These are phyloP conservation scores for Myioborus melanocephalus DNA, from an alignment of 2,797 vertebrate genomes.

Conservation along the genomic window DNA sequence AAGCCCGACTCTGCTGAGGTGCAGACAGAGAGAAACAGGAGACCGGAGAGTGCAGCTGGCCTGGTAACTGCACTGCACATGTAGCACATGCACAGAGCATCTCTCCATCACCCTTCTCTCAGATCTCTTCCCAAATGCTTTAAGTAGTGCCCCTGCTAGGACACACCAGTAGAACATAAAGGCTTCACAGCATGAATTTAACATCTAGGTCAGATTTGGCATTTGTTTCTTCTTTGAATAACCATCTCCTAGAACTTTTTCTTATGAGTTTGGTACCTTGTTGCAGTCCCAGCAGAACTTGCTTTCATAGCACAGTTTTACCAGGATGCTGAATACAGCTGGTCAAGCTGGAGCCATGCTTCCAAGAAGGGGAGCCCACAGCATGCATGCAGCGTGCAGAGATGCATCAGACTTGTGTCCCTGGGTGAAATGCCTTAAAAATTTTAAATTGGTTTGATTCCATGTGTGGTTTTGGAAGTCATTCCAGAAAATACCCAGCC, in stretches of 20 bases:
- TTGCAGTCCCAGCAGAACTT: constrained; percentile 37
- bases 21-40: not conserved
- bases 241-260: not conserved
- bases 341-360: constrained; percentile 48
- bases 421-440: constrained; percentile 39
- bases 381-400: constrained; percentile 53
- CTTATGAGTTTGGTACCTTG: not conserved
- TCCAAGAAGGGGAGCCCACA: constrained; percentile 12
- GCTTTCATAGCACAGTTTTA: constrained; percentile 40
- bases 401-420: constrained; percentile 23
- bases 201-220: not conserved
- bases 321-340: constrained; percentile 5
- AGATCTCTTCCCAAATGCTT: not conserved
- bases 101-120: not conserved
- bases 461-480: not conserved
- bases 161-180: not conserved
- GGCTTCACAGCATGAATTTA: not conserved
- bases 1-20: not conserved
- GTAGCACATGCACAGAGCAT: not conserved
- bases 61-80: not conserved
- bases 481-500: not conserved
- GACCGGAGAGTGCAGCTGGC: not conserved
- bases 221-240: not conserved
- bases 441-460: not conserved
- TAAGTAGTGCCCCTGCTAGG: not conserved